These are phyloP conservation scores for Cossypha polioptera DNA, from an alignment of 2,797 vertebrate genomes.

Conservation along the genomic window DNA sequence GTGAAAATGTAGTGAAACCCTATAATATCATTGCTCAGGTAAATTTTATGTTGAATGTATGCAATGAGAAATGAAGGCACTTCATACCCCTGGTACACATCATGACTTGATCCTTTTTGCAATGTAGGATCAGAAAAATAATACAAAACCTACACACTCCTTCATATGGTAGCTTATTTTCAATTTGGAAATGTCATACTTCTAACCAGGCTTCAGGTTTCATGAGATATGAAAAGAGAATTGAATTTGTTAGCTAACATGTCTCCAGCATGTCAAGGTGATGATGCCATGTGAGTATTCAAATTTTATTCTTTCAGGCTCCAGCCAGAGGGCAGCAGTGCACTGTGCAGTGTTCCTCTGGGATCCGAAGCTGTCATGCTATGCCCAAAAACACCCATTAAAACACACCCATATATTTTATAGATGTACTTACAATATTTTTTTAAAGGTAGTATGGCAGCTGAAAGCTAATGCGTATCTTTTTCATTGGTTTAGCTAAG, in stretches of 20 bases:
- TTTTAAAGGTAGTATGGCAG: neutral
- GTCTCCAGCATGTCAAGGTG: neutral
- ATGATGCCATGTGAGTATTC: neutral
- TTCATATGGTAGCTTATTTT: neutral
- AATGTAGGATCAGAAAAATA: neutral
- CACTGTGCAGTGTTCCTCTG: neutral
- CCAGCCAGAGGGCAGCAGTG: conserved; percentile 74
- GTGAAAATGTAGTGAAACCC: neutral
- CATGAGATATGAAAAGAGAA: neutral
- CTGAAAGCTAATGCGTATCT: neutral
- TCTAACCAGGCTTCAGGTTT: neutral
- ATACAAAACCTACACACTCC: neutral
- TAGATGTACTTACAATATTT: neutral
- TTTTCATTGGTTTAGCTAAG: neutral
- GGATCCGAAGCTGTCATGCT: neutral
- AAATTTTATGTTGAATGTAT: neutral
- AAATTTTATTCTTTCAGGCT: neutral
- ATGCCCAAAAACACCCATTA: neutral
- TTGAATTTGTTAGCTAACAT: neutral
- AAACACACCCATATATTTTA: neutral
- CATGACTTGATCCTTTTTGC: neutral
- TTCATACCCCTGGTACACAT: neutral
- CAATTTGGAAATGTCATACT: neutral
- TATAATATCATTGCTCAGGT: neutral
- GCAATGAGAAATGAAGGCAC: neutral